phyloP scores from a whole-genome alignment of 1,140 invertebrate genomes.

The Daktulosphaira vitifoliae region DNA sequence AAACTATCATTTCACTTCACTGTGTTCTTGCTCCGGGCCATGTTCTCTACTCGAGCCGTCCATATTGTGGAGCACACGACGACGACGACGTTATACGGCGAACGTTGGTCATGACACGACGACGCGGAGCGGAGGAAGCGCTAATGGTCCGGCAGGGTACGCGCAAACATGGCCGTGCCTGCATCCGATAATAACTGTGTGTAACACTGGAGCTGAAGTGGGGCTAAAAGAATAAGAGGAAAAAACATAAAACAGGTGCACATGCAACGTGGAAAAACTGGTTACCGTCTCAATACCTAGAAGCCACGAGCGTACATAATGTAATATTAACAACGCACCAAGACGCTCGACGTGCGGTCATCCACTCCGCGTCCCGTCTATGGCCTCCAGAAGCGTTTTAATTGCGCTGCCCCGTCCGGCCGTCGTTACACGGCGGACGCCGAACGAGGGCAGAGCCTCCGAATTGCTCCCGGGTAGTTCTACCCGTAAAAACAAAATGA shows the following conservation, averaged over 20 bases:
- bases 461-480: constrained; percentile 26
- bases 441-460: background rate
- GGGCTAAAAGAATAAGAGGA: constrained; percentile 7
- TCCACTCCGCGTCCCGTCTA: constrained; percentile 14
- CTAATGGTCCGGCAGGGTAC: constrained; percentile 20
- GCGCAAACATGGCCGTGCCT: background rate
- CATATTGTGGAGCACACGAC: too few species aligned
- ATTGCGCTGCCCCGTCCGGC: constrained; percentile 7
- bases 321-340: constrained; percentile 24
- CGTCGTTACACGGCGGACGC: background rate
- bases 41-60: too few species aligned
- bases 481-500: background rate
- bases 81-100: too few species aligned
- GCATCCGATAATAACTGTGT: constrained; percentile 11
- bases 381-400: constrained; percentile 33
- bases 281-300: constrained; percentile 27
- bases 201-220: constrained; percentile 2
- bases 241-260: constrained; percentile 26
- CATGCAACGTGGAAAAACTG: constrained; percentile 26
- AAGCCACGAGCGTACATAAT: constrained; percentile 15
- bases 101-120: too few species aligned
- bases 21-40: too few species aligned
- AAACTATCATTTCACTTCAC: too few species aligned
- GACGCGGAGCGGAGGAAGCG: background rate
- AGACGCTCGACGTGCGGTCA: constrained; percentile 22